These are phyloP conservation scores for Anthrax anthrax DNA, from an alignment of 2,888 invertebrate species.

Conservation along the genomic window DNA sequence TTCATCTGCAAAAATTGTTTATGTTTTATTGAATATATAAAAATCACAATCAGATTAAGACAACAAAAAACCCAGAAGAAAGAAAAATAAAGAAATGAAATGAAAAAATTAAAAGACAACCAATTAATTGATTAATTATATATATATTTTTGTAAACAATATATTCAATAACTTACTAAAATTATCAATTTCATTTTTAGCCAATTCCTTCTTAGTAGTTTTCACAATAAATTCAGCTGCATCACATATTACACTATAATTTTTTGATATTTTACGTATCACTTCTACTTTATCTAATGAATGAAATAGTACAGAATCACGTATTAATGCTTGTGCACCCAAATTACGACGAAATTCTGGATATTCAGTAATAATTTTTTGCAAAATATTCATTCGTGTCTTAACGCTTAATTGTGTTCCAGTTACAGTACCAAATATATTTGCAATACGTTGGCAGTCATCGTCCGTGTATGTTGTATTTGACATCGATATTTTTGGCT, in stretches of 20 bases:
- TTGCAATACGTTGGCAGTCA: conserved; percentile 9
- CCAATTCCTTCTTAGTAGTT: conserved; percentile 29
- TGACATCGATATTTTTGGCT: conserved; percentile 18
- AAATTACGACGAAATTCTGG: conserved; percentile 54
- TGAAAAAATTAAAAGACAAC: not conserved
- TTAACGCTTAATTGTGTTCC: conserved; percentile 34
- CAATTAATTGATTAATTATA: not conserved
- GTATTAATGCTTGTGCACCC: conserved; percentile 53
- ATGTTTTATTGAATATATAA: not conserved
- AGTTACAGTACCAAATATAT: conserved; percentile 24
- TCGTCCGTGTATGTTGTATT: conserved; percentile 14
- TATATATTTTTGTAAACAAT: not conserved
- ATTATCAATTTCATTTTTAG: conserved; percentile 18
- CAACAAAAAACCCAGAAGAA: too few species aligned
- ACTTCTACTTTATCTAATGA: conserved; percentile 50
- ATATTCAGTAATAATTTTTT: conserved; percentile 50
- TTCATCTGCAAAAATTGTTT: too few species aligned
- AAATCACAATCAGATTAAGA: not conserved
- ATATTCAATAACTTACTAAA: conserved; percentile 2
- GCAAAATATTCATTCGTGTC: conserved; percentile 37
- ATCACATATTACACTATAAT: conserved; percentile 52
- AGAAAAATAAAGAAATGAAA: not conserved
- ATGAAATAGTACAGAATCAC: conserved; percentile 54
- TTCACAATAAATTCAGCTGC: conserved; percentile 40
- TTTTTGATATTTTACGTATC: conserved; percentile 46